A percentile compares a stretch with the other conserved stretches of the same genome.
phyloP scores from a whole-genome alignment of 2,888 invertebrate genomes.

The Pristionchus exspectatus region DNA sequence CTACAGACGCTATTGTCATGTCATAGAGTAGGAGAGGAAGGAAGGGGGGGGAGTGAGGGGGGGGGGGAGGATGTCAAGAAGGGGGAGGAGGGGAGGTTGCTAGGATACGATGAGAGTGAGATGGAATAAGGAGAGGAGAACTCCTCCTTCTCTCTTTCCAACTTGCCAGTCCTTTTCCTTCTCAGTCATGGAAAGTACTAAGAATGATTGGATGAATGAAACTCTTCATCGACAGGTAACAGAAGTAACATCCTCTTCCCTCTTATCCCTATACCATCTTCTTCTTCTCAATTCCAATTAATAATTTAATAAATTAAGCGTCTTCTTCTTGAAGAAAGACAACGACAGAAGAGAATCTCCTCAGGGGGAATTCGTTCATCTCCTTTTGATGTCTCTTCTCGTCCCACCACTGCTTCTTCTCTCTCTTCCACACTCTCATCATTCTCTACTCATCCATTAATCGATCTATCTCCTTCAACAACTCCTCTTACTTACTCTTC shows the following conservation, averaged over 20 bases:
- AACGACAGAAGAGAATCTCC: conserved; percentile 70
- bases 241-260: not conserved
- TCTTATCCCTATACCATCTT: not conserved
- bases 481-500: not conserved
- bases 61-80: not conserved
- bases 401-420: not conserved
- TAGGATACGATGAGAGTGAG: conserved; percentile 25
- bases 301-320: conserved; percentile 64
- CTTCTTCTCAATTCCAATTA: not conserved
- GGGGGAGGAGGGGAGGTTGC: conserved; percentile 29
- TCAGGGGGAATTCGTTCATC: conserved; percentile 60
- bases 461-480: conserved; percentile 10
- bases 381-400: conserved; percentile 49
- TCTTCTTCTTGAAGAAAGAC: conserved; percentile 76
- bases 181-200: conserved; percentile 42
- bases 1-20: conserved; percentile 11
- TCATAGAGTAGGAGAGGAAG: not conserved
- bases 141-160: not conserved
- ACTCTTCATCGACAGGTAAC: conserved; percentile 55
- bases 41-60: not conserved
- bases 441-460: conserved; percentile 37
- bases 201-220: conserved; percentile 36
- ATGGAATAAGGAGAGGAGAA: conserved; percentile 15
- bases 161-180: conserved; percentile 6
- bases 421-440: not conserved